Conservation (phyloP, 2,888 invertebrate genomes). For the Microctonus aethiopoides region DNA sequence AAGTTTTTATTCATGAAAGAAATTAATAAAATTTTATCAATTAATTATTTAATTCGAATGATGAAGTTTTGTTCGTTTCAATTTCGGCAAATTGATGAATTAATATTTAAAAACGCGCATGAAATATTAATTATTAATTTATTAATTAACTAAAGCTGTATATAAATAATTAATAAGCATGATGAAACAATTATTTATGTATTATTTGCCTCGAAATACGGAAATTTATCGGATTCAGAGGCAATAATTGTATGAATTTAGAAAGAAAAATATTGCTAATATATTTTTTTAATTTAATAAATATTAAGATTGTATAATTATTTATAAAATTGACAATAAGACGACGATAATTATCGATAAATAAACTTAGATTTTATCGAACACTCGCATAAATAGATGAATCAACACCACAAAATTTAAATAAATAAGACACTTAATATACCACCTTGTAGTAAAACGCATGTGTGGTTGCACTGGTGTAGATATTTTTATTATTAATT, state of each 20-base stretch:
- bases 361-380: constrained; percentile 2
- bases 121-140: constrained; percentile 23
- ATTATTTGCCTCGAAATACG: too few species aligned
- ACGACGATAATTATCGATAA: constrained; percentile 4
- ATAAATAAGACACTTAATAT: constrained; percentile 45
- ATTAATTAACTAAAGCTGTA: background rate
- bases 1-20: too few species aligned
- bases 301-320: too few species aligned
- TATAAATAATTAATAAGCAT: constrained; percentile 2
- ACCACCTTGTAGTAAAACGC: constrained; percentile 58
- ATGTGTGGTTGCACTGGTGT: constrained; percentile 63
- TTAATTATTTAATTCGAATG: constrained; percentile 34
- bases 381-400: constrained; percentile 41
- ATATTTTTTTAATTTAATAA: too few species aligned
- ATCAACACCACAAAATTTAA: constrained; percentile 44
- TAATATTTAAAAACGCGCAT: constrained; percentile 44
- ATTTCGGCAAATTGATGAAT: constrained; percentile 41
- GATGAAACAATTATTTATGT: background rate
- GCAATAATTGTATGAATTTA: too few species aligned
- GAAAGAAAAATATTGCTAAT: too few species aligned
- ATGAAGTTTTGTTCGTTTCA: constrained; percentile 43
- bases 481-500: constrained; percentile 39
- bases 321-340: too few species aligned
- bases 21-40: too few species aligned
- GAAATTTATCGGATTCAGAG: too few species aligned